A percentile compares a stretch with the other conserved stretches of the same genome.
phyloP scores from a whole-genome alignment of 1,140 invertebrate genomes.

The Cylas formicarius region DNA sequence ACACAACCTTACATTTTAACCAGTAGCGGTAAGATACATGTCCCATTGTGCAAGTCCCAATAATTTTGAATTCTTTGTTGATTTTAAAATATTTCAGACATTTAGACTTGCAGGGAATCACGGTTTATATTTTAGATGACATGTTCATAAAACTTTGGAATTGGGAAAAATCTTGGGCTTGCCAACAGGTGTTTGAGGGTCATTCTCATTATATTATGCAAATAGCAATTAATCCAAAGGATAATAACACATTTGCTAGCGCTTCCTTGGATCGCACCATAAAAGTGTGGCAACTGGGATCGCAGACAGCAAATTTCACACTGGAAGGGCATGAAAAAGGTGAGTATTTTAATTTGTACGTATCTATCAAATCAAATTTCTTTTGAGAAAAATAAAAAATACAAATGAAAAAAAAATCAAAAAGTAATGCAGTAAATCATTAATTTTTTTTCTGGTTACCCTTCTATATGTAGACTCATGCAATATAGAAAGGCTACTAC shows the following conservation, averaged over 20 bases:
- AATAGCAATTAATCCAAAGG: constrained; percentile 98
- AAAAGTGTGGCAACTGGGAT: constrained; percentile 75
- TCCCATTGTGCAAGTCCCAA: background rate
- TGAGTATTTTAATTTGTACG: background rate
- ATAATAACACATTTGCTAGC: constrained; percentile 99
- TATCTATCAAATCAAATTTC: no score
- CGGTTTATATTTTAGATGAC: constrained; percentile 74
- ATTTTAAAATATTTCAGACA: constrained; percentile 6
- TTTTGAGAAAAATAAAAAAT: no score
- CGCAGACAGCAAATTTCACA: constrained; percentile 95
- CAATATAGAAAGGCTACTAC: no score
- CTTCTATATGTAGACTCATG: no score
- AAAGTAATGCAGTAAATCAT: no score
- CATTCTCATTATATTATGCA: constrained; percentile 99
- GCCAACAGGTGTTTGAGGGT: constrained; percentile 95
- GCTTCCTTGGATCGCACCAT: constrained; percentile 96
- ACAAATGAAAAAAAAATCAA: no score
- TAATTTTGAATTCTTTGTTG: constrained; percentile 5
- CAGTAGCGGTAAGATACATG: constrained; percentile 71
- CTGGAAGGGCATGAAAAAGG: constrained; percentile 98
- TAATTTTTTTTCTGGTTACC: no score
- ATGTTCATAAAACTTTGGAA: constrained; percentile 99
- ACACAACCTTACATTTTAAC: constrained; percentile 95
- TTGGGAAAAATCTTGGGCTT: constrained; percentile 97
- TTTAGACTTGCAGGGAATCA: constrained; percentile 7